Evolutionary conservation across 1,140 invertebrate species (phyloP), one percentile per base, ranked within the genome.

Genomic region (Bombus pyrosoma): DNA sequence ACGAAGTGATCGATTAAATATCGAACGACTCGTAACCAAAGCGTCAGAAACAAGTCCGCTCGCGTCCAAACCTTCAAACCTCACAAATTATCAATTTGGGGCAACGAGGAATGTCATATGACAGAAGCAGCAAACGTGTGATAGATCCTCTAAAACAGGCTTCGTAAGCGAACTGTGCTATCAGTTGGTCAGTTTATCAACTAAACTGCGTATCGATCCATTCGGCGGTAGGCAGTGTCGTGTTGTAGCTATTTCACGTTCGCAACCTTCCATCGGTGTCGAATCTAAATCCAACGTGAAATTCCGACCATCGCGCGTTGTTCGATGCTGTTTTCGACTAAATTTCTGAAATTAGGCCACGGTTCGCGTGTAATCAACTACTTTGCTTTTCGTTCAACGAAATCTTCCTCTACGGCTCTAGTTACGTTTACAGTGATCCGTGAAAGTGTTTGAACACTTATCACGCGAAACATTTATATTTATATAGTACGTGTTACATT

Each of bases 371-470:
- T 59, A 28, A 62, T 73, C 47, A 72, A 57, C 34, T 76, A 78
- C 86, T 91, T 91, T 81, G 12, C 87, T 91, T 91, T 90, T 86
- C 91, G 87, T 91, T 91, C 82, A 82, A 85, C 81, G 78, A 78
- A 53, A 28, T 25, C 22, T 64, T 32, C 57, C 43, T 13, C 66
- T 13, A 15, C 18, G n/a, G 37, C 37, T 39, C 47, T 86, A 53
- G 47, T 53, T 53, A 53, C 18, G 47, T 53, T 18, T 22, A 53
- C 47, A 22, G 18, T 22, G 18, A 53, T 8, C 47, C 47, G 22
- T 53, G 6, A 22, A 53, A 53, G 5, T 53, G 18, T 53, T 53
- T 6, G 18, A 53, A 53, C 18, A 53, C 47, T 53, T 53, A 53
- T 53, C 18, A 8, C 18, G 0, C 18, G 47, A 53, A 22, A 53